A percentile compares a stretch with the other conserved stretches of the same genome.
Conservation (phyloP, 2,113 vertebrate species). For the Formicarius rufipectus region DNA sequence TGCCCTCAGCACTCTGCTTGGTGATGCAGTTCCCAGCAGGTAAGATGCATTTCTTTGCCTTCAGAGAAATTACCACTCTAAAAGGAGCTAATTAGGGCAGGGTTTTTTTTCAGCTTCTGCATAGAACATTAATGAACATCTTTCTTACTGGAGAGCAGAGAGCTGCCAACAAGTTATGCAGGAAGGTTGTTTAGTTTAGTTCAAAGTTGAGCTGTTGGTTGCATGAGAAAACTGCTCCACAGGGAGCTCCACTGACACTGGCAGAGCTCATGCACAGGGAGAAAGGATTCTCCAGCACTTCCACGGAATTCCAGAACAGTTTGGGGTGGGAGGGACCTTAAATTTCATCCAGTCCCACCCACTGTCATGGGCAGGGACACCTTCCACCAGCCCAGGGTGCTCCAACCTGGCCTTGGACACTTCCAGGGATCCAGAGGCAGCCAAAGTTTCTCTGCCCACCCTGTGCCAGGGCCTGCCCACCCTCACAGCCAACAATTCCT, state of each 20-base stretch:
- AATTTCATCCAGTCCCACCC: accelerated
- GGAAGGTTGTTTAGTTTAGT: background rate
- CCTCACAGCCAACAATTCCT: background rate
- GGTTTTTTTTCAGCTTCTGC: background rate
- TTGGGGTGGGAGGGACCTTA: accelerated
- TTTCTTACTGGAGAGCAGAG: background rate
- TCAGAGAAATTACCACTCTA: background rate
- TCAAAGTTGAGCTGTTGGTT: background rate
- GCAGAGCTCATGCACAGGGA: background rate
- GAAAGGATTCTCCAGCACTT: background rate
- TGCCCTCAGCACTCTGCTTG: background rate
- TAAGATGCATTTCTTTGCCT: background rate
- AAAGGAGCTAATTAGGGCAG: background rate
- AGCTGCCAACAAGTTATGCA: accelerated
- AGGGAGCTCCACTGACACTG: background rate
- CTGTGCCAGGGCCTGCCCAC: accelerated
- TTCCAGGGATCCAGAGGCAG: background rate
- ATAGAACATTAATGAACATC: accelerated
- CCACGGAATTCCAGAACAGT: background rate
- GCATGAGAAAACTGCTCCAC: background rate
- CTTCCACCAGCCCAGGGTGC: background rate
- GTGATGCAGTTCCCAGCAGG: background rate
- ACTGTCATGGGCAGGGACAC: background rate
- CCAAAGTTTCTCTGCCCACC: background rate
- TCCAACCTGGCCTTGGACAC: background rate